Evolutionary conservation across 2,113 vertebrate species (phyloP).

Genomic region (Apodemus sylvaticus): DNA sequence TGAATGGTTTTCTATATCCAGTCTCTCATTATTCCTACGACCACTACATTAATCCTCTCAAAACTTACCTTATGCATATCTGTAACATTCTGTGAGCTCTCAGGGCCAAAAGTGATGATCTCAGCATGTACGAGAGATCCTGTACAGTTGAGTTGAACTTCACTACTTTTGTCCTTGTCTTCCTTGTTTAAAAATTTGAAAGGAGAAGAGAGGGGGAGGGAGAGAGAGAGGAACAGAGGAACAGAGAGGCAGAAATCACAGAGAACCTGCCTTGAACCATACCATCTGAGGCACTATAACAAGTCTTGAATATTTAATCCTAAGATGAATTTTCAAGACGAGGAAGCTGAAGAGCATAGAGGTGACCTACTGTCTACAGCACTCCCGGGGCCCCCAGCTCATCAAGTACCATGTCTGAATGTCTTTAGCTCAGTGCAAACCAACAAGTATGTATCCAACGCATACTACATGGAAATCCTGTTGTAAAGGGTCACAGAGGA

Average conservation of each 20-base stretch:
- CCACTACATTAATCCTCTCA: neutral
- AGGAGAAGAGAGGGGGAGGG: too few relatives aligned
- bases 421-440: neutral
- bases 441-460: neutral
- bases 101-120: neutral
- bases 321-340: neutral
- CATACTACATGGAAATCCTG: neutral
- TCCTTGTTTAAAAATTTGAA: neutral
- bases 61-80: neutral
- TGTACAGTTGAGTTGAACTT: neutral
- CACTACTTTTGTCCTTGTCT: neutral
- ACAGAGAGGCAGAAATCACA: neutral
- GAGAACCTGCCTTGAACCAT: neutral
- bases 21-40: neutral
- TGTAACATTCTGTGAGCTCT: neutral
- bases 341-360: neutral
- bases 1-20: neutral
- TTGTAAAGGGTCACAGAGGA: neutral
- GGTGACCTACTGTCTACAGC: neutral
- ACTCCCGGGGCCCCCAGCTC: neutral
- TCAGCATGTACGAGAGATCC: neutral
- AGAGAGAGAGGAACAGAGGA: neutral
- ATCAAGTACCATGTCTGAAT: neutral
- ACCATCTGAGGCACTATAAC: neutral
- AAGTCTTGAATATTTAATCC: neutral